Evolutionary conservation across 2,888 invertebrate genomes (phyloP), one percentile per base, ranked within the genome.

Genomic region (Rotaria sp.): DNA sequence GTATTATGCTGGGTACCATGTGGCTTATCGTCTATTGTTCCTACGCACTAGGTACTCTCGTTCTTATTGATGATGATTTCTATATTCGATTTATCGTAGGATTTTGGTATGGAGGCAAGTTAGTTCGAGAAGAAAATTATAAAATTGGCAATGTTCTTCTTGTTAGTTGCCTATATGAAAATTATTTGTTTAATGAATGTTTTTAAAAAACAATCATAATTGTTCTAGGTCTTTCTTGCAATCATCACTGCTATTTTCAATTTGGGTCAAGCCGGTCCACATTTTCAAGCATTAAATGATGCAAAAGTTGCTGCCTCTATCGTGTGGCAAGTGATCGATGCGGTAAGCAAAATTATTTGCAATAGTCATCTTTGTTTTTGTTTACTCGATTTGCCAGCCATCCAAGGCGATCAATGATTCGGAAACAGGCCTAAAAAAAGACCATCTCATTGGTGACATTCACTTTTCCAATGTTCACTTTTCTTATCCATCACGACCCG

Each of bases 91-190:
- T 26, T 55, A 26, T 57, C 7, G 8, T 4, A 57, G 57, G 94
- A 0, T 94, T 95, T 91, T 95, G 94, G 94, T 95, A 94, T 89
- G 95, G 95, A 0, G 94, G 94, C 0, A 92, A 93, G 55, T 91
- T 95, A 41, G 94, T 95, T 85, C 89, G 94, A 59, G 93, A 93
- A 0, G 93, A 94, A 35, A 85, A 85, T 41, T 67, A 48, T 8
- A 21, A 10, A 41, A 86, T 67, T 50, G 57, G 59, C 5, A n/a
- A 41, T 57, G 57, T 57, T 57, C n/a, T 8, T n/a, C 26, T 7
- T 10, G 57, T 57, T n/a, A 55, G 55, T 55, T n/a, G n/a, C n/a
- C n/a, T n/a, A n/a, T n/a, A n/a, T n/a, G n/a, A n/a, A n/a, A n/a
- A n/a, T n/a, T n/a, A n/a, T n/a, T n/a, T n/a, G n/a, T n/a, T n/a